Evolutionary conservation across 2,113 vertebrate genomes (phyloP).

Genomic region (Anhinga rufa): DNA sequence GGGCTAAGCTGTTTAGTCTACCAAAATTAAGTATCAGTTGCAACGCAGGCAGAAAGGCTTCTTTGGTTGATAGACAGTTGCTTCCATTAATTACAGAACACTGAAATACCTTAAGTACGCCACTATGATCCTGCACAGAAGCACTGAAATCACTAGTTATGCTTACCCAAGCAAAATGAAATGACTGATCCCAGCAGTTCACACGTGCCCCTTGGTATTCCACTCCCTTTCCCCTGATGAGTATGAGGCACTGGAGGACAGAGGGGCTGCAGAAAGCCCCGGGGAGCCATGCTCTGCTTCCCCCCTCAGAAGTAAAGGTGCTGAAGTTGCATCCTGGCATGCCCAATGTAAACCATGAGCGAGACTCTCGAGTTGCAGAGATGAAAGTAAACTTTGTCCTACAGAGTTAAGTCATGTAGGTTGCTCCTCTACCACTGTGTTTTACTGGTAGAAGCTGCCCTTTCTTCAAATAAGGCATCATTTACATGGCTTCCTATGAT

Average conservation of each 20-base stretch:
- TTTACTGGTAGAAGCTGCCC: background rate
- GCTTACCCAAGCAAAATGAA: background rate
- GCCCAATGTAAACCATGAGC: background rate
- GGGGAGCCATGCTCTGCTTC: background rate
- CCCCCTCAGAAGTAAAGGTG: background rate
- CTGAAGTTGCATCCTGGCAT: background rate
- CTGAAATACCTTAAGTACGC: background rate
- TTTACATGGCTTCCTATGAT: conserved; percentile 17
- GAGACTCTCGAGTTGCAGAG: background rate
- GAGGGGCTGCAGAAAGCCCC: background rate
- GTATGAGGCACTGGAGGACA: background rate
- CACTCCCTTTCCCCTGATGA: background rate
- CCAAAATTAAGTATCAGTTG: background rate
- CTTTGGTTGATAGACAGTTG: conserved; percentile 60
- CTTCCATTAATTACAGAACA: background rate
- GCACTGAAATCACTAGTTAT: background rate
- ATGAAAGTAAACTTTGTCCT: background rate
- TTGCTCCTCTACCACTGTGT: background rate
- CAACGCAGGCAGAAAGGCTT: conserved; percentile 33
- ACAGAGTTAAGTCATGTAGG: background rate
- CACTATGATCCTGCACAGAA: conserved; percentile 2
- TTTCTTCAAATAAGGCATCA: conserved; percentile 36
- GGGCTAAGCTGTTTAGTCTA: background rate
- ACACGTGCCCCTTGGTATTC: background rate
- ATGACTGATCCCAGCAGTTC: background rate